A percentile compares a stretch with the other conserved stretches of the same genome.
These are phyloP conservation scores for Steinernema carpocapsae DNA, from an alignment of 2,888 invertebrate species.

Conservation along the genomic window DNA sequence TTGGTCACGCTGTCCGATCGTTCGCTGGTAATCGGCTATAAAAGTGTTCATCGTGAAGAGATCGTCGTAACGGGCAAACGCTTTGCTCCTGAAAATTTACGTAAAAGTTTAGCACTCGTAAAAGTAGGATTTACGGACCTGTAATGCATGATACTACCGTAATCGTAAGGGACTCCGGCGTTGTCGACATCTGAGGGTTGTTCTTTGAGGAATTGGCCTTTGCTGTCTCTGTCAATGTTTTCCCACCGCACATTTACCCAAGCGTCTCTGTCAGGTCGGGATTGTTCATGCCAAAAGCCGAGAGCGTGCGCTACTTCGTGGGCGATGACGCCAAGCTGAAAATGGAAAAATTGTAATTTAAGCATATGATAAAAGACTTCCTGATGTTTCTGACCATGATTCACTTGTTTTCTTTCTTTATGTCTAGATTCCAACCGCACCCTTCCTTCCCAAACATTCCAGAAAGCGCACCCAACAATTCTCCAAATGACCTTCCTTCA, in stretches of 20 bases:
- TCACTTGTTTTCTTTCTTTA: too few relatives aligned
- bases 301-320: conserved; percentile 69
- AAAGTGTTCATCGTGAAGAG: conserved; percentile 68
- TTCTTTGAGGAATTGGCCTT: conserved; percentile 69
- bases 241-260: conserved; percentile 59
- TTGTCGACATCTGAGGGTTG: conserved; percentile 68
- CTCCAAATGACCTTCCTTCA: too few relatives aligned
- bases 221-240: conserved; percentile 67
- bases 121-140: conserved; percentile 44
- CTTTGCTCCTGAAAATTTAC: conserved; percentile 58
- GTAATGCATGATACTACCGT: conserved; percentile 70
- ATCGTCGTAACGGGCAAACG: conserved; percentile 67
- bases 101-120: not conserved
- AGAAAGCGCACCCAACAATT: too few relatives aligned
- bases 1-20: conserved; percentile 68
- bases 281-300: conserved; percentile 69
- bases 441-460: too few relatives aligned
- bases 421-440: too few relatives aligned
- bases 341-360: not conserved
- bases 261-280: conserved; percentile 64
- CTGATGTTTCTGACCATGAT: too few relatives aligned
- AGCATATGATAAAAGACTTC: not conserved
- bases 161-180: conserved; percentile 67
- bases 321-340: conserved; percentile 69
- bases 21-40: conserved; percentile 68